A percentile compares a stretch with the other conserved stretches of the same genome.
Conservation (phyloP, 53 echinoderm and acorn worm genomes). For the Hippasteria phrygiana region DNA sequence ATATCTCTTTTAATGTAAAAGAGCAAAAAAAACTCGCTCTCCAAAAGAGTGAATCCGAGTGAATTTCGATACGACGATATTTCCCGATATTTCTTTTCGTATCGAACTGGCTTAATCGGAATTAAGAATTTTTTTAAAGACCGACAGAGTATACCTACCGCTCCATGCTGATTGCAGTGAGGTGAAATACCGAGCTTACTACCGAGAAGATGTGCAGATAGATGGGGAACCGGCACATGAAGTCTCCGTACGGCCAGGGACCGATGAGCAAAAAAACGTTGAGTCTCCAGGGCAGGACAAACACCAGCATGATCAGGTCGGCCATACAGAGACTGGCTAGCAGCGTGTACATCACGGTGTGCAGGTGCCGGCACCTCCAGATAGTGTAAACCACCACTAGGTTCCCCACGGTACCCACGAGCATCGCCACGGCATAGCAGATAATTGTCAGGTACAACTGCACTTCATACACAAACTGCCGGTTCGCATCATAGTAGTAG, state of each 20-base stretch:
- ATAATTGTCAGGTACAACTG: neutral
- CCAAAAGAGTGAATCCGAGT: no score
- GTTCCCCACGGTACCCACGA: conserved; percentile 69
- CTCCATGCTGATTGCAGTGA: conserved; percentile 64
- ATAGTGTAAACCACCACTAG: conserved; percentile 74
- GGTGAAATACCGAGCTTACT: conserved; percentile 56
- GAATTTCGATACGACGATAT: neutral
- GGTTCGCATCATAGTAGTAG: neutral
- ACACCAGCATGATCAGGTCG: conserved; percentile 35
- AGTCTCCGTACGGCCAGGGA: conserved; percentile 18
- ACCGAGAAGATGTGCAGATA: conserved; percentile 34
- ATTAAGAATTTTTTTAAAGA: neutral
- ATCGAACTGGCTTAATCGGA: neutral
- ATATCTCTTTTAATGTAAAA: no score
- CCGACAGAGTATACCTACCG: conserved; percentile 29
- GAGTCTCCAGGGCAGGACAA: conserved; percentile 49
- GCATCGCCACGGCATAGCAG: conserved; percentile 43
- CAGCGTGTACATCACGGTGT: conserved; percentile 67
- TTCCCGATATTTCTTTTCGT: neutral
- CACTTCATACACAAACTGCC: neutral
- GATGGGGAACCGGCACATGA: conserved; percentile 13
- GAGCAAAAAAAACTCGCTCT: no score
- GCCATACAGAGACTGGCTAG: conserved; percentile 37
- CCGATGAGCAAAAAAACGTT: neutral
- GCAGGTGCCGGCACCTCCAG: conserved; percentile 56